Evolutionary conservation across 2,888 invertebrate species (phyloP).

Genomic region (Lycia hirtaria): DNA sequence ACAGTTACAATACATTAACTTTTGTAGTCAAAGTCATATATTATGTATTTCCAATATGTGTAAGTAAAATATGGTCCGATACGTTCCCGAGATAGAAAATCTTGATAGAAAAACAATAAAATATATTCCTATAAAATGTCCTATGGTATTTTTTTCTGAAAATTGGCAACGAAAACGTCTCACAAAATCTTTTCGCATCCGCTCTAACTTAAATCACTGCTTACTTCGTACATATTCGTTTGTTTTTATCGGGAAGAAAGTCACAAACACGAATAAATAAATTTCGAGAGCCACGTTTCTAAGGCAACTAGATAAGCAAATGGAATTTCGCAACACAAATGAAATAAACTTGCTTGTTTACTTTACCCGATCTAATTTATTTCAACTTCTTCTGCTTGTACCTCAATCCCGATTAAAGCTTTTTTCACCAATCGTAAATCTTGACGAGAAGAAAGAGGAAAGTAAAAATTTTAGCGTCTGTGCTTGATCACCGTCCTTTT

Average conservation of each 20-base stretch:
- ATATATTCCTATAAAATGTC: too few relatives aligned
- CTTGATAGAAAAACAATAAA: too few relatives aligned
- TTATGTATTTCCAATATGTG: too few relatives aligned
- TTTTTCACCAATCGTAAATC: slow-evolving; percentile 40
- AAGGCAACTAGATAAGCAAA: slow-evolving; percentile 32
- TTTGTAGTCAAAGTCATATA: too few relatives aligned
- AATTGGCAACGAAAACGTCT: too few relatives aligned
- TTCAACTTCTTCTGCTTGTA: slow-evolving; percentile 35
- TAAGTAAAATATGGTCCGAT: too few relatives aligned
- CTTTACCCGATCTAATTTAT: slow-evolving; percentile 37
- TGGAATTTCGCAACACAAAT: slow-evolving; percentile 32
- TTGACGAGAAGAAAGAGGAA: slow-evolving; percentile 37
- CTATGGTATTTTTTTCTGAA: too few relatives aligned
- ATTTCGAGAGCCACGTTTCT: slow-evolving; percentile 23
- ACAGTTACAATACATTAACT: too few relatives aligned
- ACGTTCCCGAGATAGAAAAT: too few relatives aligned
- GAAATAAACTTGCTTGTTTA: slow-evolving; percentile 36
- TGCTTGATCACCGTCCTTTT: slow-evolving; percentile 39
- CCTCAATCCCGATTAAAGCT: slow-evolving; percentile 34
- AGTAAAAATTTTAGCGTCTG: slow-evolving; percentile 39
- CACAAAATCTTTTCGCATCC: too few relatives aligned
- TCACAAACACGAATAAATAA: slow-evolving; percentile 22
- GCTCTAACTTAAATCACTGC: too few relatives aligned
- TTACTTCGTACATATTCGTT: background rate
- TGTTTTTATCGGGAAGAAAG: slow-evolving; percentile 2